These are phyloP conservation scores for Pithys albifrons DNA, from an alignment of 2,113 vertebrate species.

Conservation along the genomic window DNA sequence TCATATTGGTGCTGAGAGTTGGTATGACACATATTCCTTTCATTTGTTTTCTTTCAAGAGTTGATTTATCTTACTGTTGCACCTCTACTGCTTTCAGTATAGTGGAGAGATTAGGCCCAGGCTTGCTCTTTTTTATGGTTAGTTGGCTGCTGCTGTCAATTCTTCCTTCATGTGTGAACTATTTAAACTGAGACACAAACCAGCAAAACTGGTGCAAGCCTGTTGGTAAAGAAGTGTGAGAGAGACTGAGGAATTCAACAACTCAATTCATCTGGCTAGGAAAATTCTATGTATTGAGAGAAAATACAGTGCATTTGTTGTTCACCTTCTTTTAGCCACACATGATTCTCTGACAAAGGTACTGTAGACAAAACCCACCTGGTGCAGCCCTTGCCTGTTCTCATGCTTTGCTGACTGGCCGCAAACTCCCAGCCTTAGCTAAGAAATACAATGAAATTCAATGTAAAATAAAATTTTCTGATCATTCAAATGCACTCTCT, in stretches of 20 bases:
- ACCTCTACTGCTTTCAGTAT: not conserved
- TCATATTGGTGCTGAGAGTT: not conserved
- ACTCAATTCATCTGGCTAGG: not conserved
- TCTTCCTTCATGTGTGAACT: not conserved
- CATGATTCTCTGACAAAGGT: accelerated
- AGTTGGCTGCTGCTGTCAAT: not conserved
- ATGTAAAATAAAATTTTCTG: not conserved
- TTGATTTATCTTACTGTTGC: not conserved
- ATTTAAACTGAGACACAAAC: not conserved
- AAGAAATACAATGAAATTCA: not conserved
- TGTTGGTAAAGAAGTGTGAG: not conserved
- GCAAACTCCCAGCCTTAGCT: not conserved
- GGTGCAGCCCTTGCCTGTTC: not conserved
- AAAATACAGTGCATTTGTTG: not conserved
- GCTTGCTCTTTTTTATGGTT: not conserved
- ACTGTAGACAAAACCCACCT: not conserved
- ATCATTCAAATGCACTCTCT: not conserved
- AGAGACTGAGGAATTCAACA: not conserved
- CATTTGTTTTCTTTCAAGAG: not conserved
- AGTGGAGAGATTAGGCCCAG: not conserved
- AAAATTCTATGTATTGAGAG: not conserved
- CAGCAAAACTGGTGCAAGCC: not conserved
- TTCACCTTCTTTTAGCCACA: not conserved
- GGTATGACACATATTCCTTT: not conserved
- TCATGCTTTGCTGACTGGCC: not conserved